phyloP scores from a whole-genome alignment of 2,797 vertebrate species.

The Poeciliopsis turneri region DNA sequence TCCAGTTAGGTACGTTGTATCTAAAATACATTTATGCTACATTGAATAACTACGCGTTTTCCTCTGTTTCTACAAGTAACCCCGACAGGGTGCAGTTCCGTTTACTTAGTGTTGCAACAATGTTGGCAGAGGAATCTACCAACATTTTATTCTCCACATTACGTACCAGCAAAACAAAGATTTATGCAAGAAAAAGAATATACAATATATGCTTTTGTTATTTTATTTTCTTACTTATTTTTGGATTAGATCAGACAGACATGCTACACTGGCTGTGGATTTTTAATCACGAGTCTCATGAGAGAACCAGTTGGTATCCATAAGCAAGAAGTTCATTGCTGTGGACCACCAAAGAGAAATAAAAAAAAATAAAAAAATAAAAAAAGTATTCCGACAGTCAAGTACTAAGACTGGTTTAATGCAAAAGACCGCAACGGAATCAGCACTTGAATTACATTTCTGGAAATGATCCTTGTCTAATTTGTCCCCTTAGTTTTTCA shows the following conservation, averaged over 20 bases:
- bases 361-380: not conserved
- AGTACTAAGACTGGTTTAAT: not conserved
- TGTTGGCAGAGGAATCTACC: not conserved
- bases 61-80: not conserved
- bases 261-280: not conserved
- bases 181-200: not conserved
- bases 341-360: not conserved
- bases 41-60: not conserved
- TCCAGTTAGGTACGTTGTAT: not conserved
- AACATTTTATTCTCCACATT: not conserved
- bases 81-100: not conserved
- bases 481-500: not conserved
- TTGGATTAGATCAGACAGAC: not conserved
- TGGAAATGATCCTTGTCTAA: not conserved
- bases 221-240: not conserved
- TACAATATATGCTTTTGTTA: not conserved
- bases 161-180: not conserved
- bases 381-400: not conserved
- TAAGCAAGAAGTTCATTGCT: not conserved
- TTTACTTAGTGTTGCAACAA: not conserved
- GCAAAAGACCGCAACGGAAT: not conserved
- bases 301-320: not conserved
- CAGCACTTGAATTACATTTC: not conserved
- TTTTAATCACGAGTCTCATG: not conserved
- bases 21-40: not conserved